Evolutionary conservation across 2,888 invertebrate genomes (phyloP).

Genomic region (Meta bourneti): DNA sequence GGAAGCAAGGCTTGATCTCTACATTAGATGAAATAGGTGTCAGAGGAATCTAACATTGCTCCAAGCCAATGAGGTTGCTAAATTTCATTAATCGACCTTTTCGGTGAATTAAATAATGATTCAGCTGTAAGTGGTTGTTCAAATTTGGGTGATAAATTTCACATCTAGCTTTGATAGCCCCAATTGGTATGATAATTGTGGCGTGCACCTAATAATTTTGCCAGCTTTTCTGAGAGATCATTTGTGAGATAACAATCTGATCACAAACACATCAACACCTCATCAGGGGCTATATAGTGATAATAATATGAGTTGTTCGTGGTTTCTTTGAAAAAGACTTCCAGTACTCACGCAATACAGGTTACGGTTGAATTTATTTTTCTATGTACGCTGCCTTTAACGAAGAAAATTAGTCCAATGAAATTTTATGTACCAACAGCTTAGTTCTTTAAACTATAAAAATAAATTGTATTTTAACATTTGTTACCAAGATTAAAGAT

Average conservation of each 20-base stretch:
- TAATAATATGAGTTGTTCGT: neutral
- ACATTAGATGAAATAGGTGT: conserved; percentile 20
- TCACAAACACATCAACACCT: conserved; percentile 48
- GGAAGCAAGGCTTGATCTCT: conserved; percentile 31
- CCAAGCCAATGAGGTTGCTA: neutral
- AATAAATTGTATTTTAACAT: too few species aligned
- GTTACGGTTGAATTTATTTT: too few species aligned
- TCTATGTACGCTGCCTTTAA: too few species aligned
- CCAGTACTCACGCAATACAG: too few species aligned
- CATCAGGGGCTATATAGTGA: conserved; percentile 29
- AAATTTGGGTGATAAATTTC: conserved; percentile 48
- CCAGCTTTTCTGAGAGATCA: neutral
- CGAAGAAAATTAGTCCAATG: too few species aligned
- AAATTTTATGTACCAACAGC: too few species aligned
- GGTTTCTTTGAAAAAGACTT: neutral
- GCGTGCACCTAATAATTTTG: conserved; percentile 12
- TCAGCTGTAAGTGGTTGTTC: conserved; percentile 30
- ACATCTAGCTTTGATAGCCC: conserved; percentile 5
- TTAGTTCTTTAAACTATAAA: too few species aligned
- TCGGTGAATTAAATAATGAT: conserved; percentile 45
- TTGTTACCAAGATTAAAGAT: too few species aligned
- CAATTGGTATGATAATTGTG: conserved; percentile 59
- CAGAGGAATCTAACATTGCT: neutral
- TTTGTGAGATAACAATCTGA: conserved; percentile 49
- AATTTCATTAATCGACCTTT: conserved; percentile 51